A percentile compares a stretch with the other conserved stretches of the same genome.
Evolutionary conservation across 2,888 invertebrate genomes (phyloP).

Genomic region (Apeira syringaria): DNA sequence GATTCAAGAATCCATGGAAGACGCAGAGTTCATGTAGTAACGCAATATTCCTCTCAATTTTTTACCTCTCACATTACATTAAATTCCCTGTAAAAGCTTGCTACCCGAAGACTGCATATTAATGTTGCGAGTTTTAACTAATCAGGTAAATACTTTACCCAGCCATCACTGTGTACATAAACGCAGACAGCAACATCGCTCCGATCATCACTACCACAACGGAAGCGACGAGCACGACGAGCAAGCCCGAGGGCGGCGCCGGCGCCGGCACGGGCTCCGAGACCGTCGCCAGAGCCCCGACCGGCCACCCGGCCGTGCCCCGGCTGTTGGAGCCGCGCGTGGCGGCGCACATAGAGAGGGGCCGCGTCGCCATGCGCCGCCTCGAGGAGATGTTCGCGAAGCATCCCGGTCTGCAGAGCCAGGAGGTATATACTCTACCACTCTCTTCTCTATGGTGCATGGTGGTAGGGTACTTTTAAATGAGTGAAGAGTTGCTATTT

Average conservation of each 20-base stretch:
- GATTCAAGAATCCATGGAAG: no score
- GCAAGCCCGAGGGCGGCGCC: slow-evolving; percentile 2
- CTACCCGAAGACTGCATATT: no score
- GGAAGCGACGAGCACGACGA: background rate
- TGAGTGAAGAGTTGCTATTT: no score
- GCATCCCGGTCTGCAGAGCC: slow-evolving; percentile 89
- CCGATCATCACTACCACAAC: background rate
- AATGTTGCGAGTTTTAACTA: no score
- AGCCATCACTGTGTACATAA: background rate
- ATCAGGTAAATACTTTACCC: no score
- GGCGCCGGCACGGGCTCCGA: slow-evolving; percentile 1
- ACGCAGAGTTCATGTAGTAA: no score
- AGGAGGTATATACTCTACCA: slow-evolving; percentile 72
- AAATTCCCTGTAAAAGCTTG: no score
- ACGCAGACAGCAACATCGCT: background rate
- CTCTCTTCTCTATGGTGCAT: background rate
- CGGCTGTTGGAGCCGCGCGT: slow-evolving; percentile 84
- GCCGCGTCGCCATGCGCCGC: slow-evolving; percentile 88
- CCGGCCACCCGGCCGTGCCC: slow-evolving; percentile 45
- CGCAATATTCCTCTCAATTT: no score
- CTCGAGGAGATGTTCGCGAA: slow-evolving; percentile 92
- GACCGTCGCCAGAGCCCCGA: no score
- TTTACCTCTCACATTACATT: no score
- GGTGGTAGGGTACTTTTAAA: no score
- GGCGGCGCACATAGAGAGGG: slow-evolving; percentile 90